Evolutionary conservation across 2,888 invertebrate species (phyloP).

Genomic region (Lymantria dispar): DNA sequence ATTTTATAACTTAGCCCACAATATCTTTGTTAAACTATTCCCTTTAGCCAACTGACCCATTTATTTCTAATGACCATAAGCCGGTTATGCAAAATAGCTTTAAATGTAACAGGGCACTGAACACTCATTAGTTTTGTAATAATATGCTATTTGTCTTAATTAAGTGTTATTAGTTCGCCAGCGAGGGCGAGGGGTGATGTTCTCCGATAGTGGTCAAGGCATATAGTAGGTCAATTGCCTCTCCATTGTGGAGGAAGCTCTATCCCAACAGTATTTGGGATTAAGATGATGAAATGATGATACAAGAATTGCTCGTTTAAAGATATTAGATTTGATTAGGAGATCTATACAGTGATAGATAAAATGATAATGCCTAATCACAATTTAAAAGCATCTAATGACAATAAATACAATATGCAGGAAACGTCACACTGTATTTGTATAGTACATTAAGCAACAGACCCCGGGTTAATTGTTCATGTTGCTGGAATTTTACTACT

Average conservation of each 20-base stretch:
- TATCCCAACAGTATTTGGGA: no score
- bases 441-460: conserved; percentile 35
- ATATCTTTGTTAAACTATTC: no score
- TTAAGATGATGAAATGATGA: no score
- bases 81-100: background rate
- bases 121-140: conserved; percentile 4
- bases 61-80: background rate
- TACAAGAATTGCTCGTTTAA: no score
- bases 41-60: background rate
- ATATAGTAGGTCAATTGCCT: no score
- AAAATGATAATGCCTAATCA: conserved; percentile 27
- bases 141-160: conserved; percentile 19
- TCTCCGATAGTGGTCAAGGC: conserved; percentile 16
- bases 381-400: conserved; percentile 30
- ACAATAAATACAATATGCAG: conserved; percentile 29
- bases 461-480: conserved; percentile 20
- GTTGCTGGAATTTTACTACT: conserved; percentile 19
- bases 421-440: conserved; percentile 21
- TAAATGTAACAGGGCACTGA: conserved; percentile 16
- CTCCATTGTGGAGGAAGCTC: no score
- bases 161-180: conserved; percentile 32
- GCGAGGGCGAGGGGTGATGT: conserved; percentile 27
- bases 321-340: no score
- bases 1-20: no score
- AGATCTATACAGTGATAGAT: background rate